A percentile compares a stretch with the other conserved stretches of the same genome.
Evolutionary conservation across 2,888 invertebrate genomes (phyloP).

Genomic region (Melinaea menophilus): DNA sequence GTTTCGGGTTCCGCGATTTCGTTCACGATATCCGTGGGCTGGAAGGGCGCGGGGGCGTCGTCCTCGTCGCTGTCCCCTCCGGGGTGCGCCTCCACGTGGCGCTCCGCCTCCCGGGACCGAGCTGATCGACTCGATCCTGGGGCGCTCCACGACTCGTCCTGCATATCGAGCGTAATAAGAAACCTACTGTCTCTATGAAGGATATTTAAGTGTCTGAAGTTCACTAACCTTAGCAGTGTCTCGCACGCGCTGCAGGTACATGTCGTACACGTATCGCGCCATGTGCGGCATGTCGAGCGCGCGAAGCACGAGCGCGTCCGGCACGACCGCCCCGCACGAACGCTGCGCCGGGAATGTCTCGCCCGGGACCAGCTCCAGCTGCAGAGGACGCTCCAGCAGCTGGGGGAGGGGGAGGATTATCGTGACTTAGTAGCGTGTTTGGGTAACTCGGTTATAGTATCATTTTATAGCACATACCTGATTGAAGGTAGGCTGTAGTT

Average conservation of each 20-base stretch:
- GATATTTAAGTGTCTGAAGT: constrained; percentile 12
- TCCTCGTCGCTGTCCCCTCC: constrained; percentile 83
- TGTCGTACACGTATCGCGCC: constrained; percentile 95
- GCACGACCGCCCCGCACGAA: constrained; percentile 58
- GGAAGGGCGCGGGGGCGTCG: constrained; percentile 44
- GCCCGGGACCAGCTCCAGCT: constrained; percentile 86
- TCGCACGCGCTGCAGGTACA: constrained; percentile 88
- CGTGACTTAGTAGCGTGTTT: too few relatives aligned
- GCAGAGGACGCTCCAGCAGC: constrained; percentile 89
- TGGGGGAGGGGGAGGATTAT: constrained; percentile 43
- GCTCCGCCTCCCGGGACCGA: constrained; percentile 70
- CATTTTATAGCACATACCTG: constrained; percentile 73
- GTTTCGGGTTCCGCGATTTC: constrained; percentile 57
- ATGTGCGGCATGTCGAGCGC: constrained; percentile 95
- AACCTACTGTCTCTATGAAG: background rate
- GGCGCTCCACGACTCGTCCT: constrained; percentile 77
- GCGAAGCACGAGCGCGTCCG: constrained; percentile 73
- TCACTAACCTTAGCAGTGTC: constrained; percentile 37
- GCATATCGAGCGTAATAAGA: constrained; percentile 39
- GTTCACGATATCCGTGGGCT: constrained; percentile 73
- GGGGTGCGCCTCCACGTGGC: constrained; percentile 81
- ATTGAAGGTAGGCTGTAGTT: constrained; percentile 96
- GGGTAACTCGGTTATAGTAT: background rate
- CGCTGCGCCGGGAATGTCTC: constrained; percentile 89
- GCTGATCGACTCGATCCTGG: constrained; percentile 75